phyloP scores from a whole-genome alignment of 2,797 vertebrate species.

The Melanotaenia nigrans region DNA sequence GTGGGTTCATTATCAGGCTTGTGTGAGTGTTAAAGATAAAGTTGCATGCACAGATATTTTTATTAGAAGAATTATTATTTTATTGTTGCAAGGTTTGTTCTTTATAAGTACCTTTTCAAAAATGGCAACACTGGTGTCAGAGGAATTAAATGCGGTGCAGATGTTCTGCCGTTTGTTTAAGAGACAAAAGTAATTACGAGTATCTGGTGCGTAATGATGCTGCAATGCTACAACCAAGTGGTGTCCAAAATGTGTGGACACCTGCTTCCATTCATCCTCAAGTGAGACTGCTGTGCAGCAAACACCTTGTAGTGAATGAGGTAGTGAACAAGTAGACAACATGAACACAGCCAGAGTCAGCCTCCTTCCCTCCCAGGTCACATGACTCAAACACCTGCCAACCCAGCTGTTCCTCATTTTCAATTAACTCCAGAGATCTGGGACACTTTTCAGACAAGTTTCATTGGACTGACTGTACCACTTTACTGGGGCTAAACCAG shows the following conservation, averaged over 20 bases:
- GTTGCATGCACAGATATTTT: not conserved
- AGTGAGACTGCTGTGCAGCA: not conserved
- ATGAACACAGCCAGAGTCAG: not conserved
- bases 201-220: not conserved
- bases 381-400: slow-evolving; percentile 9
- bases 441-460: not conserved
- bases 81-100: not conserved
- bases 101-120: not conserved
- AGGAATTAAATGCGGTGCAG: not conserved
- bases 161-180: not conserved
- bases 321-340: not conserved
- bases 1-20: not conserved
- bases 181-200: not conserved
- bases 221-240: not conserved
- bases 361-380: not conserved
- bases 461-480: not conserved
- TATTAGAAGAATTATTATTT: not conserved
- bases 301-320: not conserved
- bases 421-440: not conserved
- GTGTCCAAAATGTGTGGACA: not conserved
- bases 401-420: slow-evolving; percentile 16
- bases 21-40: not conserved
- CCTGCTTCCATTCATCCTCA: not conserved
- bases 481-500: not conserved
- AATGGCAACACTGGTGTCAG: not conserved